A percentile compares a stretch with the other conserved stretches of the same genome.
Evolutionary conservation across 2,113 vertebrate genomes (phyloP).

Genomic region (Centropus bengalensis): DNA sequence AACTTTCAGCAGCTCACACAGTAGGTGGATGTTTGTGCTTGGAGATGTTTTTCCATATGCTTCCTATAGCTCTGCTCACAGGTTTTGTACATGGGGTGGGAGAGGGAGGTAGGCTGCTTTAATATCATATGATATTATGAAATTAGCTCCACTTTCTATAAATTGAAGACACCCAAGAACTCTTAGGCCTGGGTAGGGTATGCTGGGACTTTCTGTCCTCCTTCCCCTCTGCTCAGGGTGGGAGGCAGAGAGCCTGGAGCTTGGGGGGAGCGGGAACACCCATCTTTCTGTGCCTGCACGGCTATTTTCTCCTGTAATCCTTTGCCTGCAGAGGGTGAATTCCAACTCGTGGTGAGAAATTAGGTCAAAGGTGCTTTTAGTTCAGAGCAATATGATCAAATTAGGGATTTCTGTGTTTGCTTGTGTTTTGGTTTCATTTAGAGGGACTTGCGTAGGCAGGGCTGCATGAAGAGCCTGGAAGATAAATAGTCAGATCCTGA

Average conservation of each 20-base stretch:
- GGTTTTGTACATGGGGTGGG: neutral
- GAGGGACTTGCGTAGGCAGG: neutral
- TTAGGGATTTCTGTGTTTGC: constrained; percentile 20
- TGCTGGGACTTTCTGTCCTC: neutral
- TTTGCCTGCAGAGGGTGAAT: constrained; percentile 17
- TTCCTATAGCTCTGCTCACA: neutral
- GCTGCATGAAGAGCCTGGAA: neutral
- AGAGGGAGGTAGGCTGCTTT: constrained; percentile 33
- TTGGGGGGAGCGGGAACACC: neutral
- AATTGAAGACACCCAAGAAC: neutral
- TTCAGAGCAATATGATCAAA: constrained; percentile 31
- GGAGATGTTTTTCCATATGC: constrained; percentile 42
- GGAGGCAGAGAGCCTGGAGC: neutral
- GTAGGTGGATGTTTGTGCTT: constrained; percentile 50
- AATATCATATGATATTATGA: neutral
- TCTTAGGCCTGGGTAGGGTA: neutral
- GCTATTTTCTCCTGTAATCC: neutral
- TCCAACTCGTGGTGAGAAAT: neutral
- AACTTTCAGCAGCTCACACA: neutral
- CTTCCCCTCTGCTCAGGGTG: neutral
- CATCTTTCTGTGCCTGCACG: rapidly evolving
- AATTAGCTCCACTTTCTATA: constrained; percentile 16
- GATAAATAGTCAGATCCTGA: neutral
- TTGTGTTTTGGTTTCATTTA: neutral
- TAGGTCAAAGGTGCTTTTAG: constrained; percentile 61